A percentile compares a stretch with the other conserved stretches of the same genome.
phyloP scores from a whole-genome alignment of 2,888 invertebrate genomes.

The Cerceris rybyensis region DNA sequence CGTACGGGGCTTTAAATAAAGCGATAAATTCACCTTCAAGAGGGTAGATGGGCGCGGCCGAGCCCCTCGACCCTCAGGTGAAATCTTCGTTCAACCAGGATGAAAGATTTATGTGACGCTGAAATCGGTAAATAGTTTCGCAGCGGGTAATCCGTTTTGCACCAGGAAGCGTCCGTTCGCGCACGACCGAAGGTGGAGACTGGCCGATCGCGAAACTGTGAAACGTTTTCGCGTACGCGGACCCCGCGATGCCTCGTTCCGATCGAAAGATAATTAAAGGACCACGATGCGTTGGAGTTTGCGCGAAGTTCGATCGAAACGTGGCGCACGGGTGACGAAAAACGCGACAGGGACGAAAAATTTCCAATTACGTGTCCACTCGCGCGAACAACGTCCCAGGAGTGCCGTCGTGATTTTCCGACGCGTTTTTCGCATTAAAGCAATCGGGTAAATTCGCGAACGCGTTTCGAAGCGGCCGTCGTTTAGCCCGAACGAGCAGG shows the following conservation, averaged over 20 bases:
- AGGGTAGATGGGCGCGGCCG: slow-evolving; percentile 18
- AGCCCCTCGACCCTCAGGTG: slow-evolving; percentile 48
- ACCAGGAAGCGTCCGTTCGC: slow-evolving; percentile 20
- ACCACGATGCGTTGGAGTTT: too few species aligned
- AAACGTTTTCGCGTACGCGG: too few species aligned
- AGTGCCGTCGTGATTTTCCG: neutral
- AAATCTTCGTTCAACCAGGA: slow-evolving; percentile 61
- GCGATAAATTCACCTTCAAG: slow-evolving; percentile 68
- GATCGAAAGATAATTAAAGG: too few species aligned
- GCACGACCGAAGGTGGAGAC: too few species aligned
- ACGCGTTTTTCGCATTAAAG: neutral
- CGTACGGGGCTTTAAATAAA: slow-evolving; percentile 69
- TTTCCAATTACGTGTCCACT: slow-evolving; percentile 2
- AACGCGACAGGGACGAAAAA: neutral
- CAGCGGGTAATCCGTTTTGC: slow-evolving; percentile 58
- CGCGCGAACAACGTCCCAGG: neutral
- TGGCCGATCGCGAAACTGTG: too few species aligned
- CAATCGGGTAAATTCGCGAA: slow-evolving; percentile 23
- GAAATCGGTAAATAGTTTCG: slow-evolving; percentile 68
- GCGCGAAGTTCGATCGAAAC: too few species aligned
- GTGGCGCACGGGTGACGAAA: too few species aligned
- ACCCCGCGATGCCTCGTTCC: too few species aligned
- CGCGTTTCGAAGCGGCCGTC: slow-evolving; percentile 25
- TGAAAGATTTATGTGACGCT: slow-evolving; percentile 64
- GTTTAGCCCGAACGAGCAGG: slow-evolving; percentile 47